These are phyloP conservation scores for Drosophila anceps DNA, from an alignment of 2,888 invertebrate species.

Conservation along the genomic window DNA sequence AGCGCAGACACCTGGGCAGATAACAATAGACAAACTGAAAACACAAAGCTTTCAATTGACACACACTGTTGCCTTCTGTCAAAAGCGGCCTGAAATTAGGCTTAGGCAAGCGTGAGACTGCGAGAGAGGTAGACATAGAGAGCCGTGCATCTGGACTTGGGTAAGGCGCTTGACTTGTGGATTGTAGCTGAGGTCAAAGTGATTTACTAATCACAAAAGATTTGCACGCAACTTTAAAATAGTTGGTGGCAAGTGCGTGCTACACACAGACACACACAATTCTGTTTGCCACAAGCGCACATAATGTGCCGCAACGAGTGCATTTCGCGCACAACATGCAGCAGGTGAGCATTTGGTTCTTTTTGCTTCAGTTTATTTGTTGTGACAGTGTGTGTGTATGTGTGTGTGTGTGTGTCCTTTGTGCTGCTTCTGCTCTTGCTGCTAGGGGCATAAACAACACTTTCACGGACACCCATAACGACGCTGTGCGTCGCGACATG, in stretches of 20 bases:
- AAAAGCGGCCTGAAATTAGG: constrained; percentile 12
- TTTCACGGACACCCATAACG: constrained; percentile 64
- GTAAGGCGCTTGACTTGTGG: neutral
- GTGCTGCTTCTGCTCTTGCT: constrained; percentile 22
- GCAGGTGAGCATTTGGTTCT: constrained; percentile 51
- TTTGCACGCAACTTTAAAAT: constrained; percentile 42
- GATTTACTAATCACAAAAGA: constrained; percentile 47
- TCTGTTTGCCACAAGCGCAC: constrained; percentile 21
- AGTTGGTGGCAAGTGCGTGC: constrained; percentile 17
- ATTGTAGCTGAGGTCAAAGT: constrained; percentile 20
- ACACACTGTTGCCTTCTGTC: constrained; percentile 36
- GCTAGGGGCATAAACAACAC: constrained; percentile 61
- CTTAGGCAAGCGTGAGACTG: neutral
- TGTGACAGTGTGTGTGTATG: constrained; percentile 1
- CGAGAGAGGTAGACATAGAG: neutral
- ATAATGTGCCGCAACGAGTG: constrained; percentile 19
- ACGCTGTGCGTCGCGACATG: constrained; percentile 66
- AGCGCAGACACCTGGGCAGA: constrained; percentile 29
- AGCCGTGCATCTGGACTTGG: neutral
- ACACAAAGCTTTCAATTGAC: constrained; percentile 51
- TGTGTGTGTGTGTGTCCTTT: constrained; percentile 31
- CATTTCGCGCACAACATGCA: constrained; percentile 41
- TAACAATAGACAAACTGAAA: constrained; percentile 24
- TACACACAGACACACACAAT: neutral
- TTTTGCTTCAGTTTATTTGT: constrained; percentile 20